A percentile compares a stretch with the other conserved stretches of the same genome.
Conservation (phyloP, 2,113 vertebrate genomes). For the Crotalus helleri region DNA sequence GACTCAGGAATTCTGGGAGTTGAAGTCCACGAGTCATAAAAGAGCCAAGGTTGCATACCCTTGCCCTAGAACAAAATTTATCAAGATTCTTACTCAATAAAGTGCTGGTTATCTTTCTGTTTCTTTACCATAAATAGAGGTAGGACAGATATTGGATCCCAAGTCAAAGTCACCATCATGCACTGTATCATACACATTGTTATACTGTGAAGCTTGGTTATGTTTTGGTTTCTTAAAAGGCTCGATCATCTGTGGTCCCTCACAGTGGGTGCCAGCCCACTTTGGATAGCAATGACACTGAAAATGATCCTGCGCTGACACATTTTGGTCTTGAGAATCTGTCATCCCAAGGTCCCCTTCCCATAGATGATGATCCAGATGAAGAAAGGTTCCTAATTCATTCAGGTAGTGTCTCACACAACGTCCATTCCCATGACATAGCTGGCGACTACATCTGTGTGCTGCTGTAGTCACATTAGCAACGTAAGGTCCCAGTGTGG, state of each 20-base stretch:
- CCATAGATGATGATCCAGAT: slow-evolving; percentile 32
- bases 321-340: background rate
- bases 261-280: slow-evolving; percentile 74
- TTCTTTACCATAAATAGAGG: background rate
- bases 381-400: slow-evolving; percentile 56
- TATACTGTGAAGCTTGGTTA: background rate
- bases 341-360: background rate
- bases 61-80: background rate
- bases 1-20: no score
- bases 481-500: slow-evolving; percentile 78
- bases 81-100: background rate
- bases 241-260: background rate
- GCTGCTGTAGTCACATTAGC: slow-evolving; percentile 68
- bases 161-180: background rate
- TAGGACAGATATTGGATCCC: slow-evolving; percentile 23
- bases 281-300: slow-evolving; percentile 78
- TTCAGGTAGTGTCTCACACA: slow-evolving; percentile 66
- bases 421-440: slow-evolving; percentile 76
- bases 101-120: slow-evolving; percentile 1
- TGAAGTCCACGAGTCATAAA: no score
- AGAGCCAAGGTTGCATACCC: no score
- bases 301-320: slow-evolving; percentile 54
- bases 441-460: slow-evolving; percentile 68
- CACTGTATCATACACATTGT: background rate
- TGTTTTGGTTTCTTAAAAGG: background rate